A percentile compares a stretch with the other conserved stretches of the same genome.
Evolutionary conservation across 2,888 invertebrate species (phyloP).

Genomic region (Allygus modestus): DNA sequence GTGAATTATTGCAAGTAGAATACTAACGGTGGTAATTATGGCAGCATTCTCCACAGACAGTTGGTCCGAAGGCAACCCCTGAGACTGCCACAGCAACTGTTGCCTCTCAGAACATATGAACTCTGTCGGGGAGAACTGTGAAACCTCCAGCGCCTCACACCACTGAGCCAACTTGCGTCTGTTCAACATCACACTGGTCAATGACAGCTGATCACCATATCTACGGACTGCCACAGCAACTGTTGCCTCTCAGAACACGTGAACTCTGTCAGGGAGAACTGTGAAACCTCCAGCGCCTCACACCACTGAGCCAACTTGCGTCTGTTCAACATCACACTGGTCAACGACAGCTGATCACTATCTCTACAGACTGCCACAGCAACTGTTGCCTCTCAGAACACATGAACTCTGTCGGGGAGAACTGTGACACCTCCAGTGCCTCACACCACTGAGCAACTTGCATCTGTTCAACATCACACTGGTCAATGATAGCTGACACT

Average conservation of each 20-base stretch:
- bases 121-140: slow-evolving; percentile 77
- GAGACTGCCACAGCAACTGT: slow-evolving; percentile 90
- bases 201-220: no score
- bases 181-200: no score
- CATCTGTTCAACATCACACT: no score
- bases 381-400: slow-evolving; percentile 86
- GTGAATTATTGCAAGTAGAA: no score
- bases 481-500: no score
- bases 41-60: slow-evolving; percentile 88
- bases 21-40: slow-evolving; percentile 84
- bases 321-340: no score
- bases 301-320: slow-evolving; percentile 73
- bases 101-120: slow-evolving; percentile 85
- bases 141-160: slow-evolving; percentile 72
- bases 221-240: slow-evolving; percentile 86
- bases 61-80: slow-evolving; percentile 88
- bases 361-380: slow-evolving; percentile 85
- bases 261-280: slow-evolving; percentile 78
- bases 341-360: no score
- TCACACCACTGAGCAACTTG: slow-evolving; percentile 73
- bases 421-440: slow-evolving; percentile 73
- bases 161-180: slow-evolving; percentile 73
- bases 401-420: slow-evolving; percentile 79
- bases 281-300: slow-evolving; percentile 71
- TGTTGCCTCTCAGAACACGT: slow-evolving; percentile 85